Conservation (phyloP, 1,140 invertebrate species). For the Aethina tumida region DNA sequence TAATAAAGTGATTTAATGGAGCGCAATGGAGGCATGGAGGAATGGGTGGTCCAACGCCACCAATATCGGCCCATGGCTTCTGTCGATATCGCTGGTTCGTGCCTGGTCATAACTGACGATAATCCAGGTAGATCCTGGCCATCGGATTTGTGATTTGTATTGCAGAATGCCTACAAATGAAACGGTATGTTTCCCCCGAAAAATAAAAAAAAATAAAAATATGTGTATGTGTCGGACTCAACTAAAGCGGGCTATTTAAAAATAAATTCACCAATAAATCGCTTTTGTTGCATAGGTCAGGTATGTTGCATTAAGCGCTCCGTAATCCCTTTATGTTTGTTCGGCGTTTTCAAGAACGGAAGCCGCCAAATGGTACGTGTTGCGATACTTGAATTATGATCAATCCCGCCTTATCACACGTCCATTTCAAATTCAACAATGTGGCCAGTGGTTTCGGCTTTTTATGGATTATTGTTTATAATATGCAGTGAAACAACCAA, state of each 20-base stretch:
- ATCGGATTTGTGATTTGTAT: conserved; percentile 31
- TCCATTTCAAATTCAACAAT: too few species aligned
- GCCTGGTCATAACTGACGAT: conserved; percentile 17
- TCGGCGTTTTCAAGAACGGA: too few species aligned
- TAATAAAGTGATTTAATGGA: background rate
- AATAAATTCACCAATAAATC: conserved; percentile 26
- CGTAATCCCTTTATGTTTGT: too few species aligned
- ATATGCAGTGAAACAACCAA: too few species aligned
- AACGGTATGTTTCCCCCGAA: conserved; percentile 13
- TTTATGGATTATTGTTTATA: too few species aligned
- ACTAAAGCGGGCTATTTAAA: conserved; percentile 21
- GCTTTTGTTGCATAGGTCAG: conserved; percentile 21
- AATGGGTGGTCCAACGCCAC: conserved; percentile 1
- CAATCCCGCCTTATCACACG: too few species aligned
- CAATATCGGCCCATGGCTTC: conserved; percentile 6
- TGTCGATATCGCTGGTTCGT: conserved; percentile 13
- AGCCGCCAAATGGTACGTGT: too few species aligned
- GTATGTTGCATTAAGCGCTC: conserved; percentile 6
- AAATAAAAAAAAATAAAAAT: background rate
- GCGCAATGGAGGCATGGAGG: background rate
- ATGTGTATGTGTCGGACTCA: background rate
- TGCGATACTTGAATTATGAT: too few species aligned
- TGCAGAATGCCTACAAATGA: conserved; percentile 25
- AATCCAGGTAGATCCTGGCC: conserved; percentile 26
- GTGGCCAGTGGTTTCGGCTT: too few species aligned